Evolutionary conservation across 1,140 invertebrate genomes (phyloP).

Genomic region (Campodea augens): DNA sequence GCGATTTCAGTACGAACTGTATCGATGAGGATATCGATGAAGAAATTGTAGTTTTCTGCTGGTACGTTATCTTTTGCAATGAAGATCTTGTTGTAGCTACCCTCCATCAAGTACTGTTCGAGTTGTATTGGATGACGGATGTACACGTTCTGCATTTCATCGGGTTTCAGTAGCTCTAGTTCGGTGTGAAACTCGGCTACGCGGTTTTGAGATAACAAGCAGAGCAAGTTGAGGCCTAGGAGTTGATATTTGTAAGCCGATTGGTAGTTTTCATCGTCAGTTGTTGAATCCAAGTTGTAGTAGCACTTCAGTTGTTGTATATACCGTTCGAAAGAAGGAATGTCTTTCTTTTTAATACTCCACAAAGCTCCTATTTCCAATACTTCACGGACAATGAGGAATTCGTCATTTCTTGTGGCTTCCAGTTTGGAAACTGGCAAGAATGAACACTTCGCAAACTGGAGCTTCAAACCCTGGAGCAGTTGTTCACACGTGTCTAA

Average conservation of each 20-base stretch:
- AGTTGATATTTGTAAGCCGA: slow-evolving; percentile 91
- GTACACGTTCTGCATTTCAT: slow-evolving; percentile 87
- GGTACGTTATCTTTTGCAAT: slow-evolving; percentile 86
- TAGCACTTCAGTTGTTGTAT: slow-evolving; percentile 95
- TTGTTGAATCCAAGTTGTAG: slow-evolving; percentile 87
- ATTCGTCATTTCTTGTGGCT: no score
- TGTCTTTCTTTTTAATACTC: slow-evolving; percentile 78
- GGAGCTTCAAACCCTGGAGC: no score
- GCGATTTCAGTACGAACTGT: slow-evolving; percentile 94
- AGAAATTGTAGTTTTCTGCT: slow-evolving; percentile 84
- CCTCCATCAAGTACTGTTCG: slow-evolving; percentile 98
- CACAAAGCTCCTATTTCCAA: slow-evolving; percentile 92
- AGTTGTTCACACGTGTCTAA: no score
- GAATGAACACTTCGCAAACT: no score
- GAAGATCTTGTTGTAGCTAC: slow-evolving; percentile 94
- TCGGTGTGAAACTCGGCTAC: slow-evolving; percentile 98
- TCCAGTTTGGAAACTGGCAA: no score
- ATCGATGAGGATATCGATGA: slow-evolving; percentile 89
- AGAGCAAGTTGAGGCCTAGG: slow-evolving; percentile 83
- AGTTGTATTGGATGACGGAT: slow-evolving; percentile 86
- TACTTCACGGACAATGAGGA: no score
- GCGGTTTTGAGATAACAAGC: slow-evolving; percentile 86
- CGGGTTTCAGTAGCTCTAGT: slow-evolving; percentile 79
- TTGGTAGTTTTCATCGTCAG: slow-evolving; percentile 29
- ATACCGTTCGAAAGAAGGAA: slow-evolving; percentile 85